These are phyloP conservation scores for Chelonoidis abingdonii DNA, from an alignment of 2,113 vertebrate species.

Conservation along the genomic window DNA sequence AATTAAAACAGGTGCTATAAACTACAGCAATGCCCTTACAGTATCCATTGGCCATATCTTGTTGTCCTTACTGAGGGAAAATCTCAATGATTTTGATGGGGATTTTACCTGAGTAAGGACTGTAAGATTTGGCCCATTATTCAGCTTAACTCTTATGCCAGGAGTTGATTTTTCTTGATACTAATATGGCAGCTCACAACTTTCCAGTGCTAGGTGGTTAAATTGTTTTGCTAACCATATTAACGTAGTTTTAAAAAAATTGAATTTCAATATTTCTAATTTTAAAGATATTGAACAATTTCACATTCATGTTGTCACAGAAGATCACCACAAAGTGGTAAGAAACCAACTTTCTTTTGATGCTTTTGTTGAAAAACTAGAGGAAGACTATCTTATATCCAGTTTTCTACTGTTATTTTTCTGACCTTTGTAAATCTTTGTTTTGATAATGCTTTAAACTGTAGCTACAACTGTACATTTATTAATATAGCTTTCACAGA, in stretches of 20 bases:
- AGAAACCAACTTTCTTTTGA: constrained; percentile 36
- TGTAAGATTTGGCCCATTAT: not conserved
- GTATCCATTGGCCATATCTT: not conserved
- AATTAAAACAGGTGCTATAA: not conserved
- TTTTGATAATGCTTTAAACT: not conserved
- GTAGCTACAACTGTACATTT: not conserved
- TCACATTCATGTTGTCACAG: constrained; percentile 82
- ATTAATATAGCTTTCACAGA: too few relatives aligned
- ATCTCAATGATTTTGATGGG: not conserved
- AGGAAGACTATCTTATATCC: not conserved
- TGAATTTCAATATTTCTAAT: not conserved
- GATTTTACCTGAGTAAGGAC: not conserved
- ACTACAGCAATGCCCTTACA: not conserved
- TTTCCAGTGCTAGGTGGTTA: not conserved
- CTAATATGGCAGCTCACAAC: not conserved
- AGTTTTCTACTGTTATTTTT: not conserved
- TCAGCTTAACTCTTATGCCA: not conserved
- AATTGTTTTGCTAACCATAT: not conserved
- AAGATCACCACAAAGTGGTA: constrained; percentile 91
- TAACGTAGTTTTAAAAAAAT: not conserved
- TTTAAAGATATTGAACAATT: constrained; percentile 91
- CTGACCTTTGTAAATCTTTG: not conserved
- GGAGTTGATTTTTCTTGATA: not conserved
- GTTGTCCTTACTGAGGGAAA: not conserved
- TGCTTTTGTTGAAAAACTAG: not conserved